Evolutionary conservation across 2,888 invertebrate species (phyloP).

Genomic region (Chouioia cunea): DNA sequence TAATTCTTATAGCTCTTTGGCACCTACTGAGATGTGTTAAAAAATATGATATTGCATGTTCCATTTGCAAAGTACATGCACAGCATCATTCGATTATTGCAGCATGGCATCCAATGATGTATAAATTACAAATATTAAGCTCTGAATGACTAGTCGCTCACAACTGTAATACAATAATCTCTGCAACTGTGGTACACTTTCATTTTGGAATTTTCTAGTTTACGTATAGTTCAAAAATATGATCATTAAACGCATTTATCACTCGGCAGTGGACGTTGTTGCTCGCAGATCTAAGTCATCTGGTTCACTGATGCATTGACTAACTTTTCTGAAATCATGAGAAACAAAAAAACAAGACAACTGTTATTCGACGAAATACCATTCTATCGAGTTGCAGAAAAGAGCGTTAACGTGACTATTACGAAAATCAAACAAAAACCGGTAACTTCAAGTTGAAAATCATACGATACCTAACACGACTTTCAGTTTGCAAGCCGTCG

Average conservation of each 20-base stretch:
- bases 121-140: conserved; percentile 35
- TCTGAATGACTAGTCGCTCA: conserved; percentile 36
- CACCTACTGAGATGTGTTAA: conserved; percentile 32
- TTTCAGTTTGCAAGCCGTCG: conserved; percentile 48
- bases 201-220: conserved; percentile 36
- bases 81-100: background rate
- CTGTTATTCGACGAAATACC: background rate
- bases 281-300: conserved; percentile 51
- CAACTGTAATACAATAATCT: conserved; percentile 25
- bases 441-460: background rate
- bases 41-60: conserved; percentile 27
- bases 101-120: background rate
- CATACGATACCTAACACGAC: conserved; percentile 55
- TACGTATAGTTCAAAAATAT: conserved; percentile 16
- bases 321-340: conserved; percentile 41
- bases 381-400: too few species aligned
- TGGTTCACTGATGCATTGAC: conserved; percentile 50
- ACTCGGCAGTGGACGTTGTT: conserved; percentile 51
- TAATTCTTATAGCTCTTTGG: conserved; percentile 32
- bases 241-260: conserved; percentile 21
- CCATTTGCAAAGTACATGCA: conserved; percentile 16
- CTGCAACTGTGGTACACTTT: conserved; percentile 32
- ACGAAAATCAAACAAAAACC: background rate
- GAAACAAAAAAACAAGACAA: conserved; percentile 4
- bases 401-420: too few species aligned